Base-by-base conservation (phyloP, 2,113 vertebrate genomes). In the Hippocampus comes region DNA sequence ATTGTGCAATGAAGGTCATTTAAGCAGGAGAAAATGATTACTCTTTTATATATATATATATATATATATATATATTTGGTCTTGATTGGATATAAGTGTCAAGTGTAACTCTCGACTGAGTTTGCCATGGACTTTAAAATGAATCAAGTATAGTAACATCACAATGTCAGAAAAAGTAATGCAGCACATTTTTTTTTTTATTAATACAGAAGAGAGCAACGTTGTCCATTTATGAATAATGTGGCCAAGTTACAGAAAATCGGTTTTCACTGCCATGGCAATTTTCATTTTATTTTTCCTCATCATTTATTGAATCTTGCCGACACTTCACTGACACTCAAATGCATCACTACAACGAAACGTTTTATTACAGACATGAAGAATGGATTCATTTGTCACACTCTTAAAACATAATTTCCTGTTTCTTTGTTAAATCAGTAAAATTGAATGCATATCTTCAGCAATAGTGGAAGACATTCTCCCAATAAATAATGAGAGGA, bases 361-460 rank as follows among this genome's bases (percentile, higher is more conserved):
- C 51, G n/a, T 53, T 5, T 49, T 2, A 9, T 60, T 21, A 30
- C 12, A 27, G 27, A 15, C 57, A 30, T 15, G 15, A 27, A 60
- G 57, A 17, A 60, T 30, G 25, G 25, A 60, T 60, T 60, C 5
- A 53, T 60, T 60, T 60, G 12, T 30, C 25, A 30, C 55, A 25
- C n/a, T 9, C 55, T 25, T 57, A 23, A 56, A 57, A 59, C 12
- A 18, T 23, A 60, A 30, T 25, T 2, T 5, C 25, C 25, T 30
- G 14, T 60, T 60, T 60, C 57, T 30, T 60, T 60, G 57, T 60
- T 60, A 60, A 60, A 17, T 30, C 25, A 60, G 57, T 60, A 60
- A 60, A 60, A 27, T 60, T 60, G 12, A 60, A 60, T 60, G 27
- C 56, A 59, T 59, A 59, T 27, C 12, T 59, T 27, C 25, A 27